Evolutionary conservation across 2,113 vertebrate genomes (phyloP).

Genomic region (Ptilorrhoa leucosticta): DNA sequence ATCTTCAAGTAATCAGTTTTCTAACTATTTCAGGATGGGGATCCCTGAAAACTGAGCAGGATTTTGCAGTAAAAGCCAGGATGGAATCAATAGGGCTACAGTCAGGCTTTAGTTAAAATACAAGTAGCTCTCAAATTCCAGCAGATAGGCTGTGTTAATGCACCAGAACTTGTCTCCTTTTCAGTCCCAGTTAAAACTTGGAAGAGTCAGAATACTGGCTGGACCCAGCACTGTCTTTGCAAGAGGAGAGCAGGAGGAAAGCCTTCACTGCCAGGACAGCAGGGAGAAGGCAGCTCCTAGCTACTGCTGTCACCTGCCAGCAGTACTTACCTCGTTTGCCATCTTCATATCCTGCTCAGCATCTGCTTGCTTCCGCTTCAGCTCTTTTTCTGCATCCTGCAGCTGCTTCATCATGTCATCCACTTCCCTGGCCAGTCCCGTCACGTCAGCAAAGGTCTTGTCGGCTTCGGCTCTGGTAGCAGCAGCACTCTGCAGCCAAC

Average conservation of each 20-base stretch:
- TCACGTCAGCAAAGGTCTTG: slow-evolving; percentile 84
- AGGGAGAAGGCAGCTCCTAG: not conserved
- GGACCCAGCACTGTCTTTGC: not conserved
- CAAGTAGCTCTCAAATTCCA: not conserved
- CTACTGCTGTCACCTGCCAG: not conserved
- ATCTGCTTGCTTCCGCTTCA: slow-evolving; percentile 81
- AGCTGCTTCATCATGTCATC: slow-evolving; percentile 85
- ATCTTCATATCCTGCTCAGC: slow-evolving; percentile 94
- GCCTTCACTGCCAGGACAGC: not conserved
- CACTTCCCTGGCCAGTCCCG: slow-evolving; percentile 83
- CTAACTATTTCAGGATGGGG: not conserved
- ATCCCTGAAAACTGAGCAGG: not conserved
- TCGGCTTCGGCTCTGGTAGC: slow-evolving; percentile 85
- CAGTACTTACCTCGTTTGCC: slow-evolving; percentile 82
- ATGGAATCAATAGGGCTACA: not conserved
- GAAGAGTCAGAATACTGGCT: not conserved
- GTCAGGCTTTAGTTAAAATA: not conserved
- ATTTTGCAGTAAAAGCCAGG: not conserved
- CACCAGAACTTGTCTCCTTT: not conserved
- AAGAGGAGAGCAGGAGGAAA: not conserved
- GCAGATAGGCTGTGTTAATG: not conserved
- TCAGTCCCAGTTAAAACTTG: not conserved
- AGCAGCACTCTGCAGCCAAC: slow-evolving; percentile 80
- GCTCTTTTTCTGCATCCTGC: slow-evolving; percentile 80
- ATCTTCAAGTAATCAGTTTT: not conserved